Evolutionary conservation across 2,888 invertebrate species (phyloP).

Genomic region (Vanessa cardui): DNA sequence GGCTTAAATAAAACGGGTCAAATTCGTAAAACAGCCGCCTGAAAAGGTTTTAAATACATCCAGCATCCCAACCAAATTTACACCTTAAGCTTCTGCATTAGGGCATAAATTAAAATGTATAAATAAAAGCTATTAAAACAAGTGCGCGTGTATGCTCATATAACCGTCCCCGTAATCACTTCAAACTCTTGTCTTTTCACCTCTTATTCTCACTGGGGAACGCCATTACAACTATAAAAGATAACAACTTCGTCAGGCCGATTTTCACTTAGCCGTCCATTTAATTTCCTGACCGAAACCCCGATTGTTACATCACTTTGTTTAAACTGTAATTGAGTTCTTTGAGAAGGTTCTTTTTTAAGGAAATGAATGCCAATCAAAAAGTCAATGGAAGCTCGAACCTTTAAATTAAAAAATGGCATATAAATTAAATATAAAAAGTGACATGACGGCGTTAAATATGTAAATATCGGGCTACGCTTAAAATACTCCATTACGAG

Average conservation of each 20-base stretch:
- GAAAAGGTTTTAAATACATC: constrained; percentile 68
- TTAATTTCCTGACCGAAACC: constrained; percentile 79
- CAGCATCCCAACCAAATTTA: constrained; percentile 52
- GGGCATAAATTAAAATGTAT: constrained; percentile 59
- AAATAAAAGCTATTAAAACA: constrained; percentile 56
- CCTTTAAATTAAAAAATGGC: constrained; percentile 54
- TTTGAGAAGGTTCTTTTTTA: constrained; percentile 70
- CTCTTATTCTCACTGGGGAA: constrained; percentile 58
- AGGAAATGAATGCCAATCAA: constrained; percentile 71
- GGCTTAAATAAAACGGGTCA: constrained; percentile 80
- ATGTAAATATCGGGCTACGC: constrained; percentile 18
- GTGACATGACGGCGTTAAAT: not conserved
- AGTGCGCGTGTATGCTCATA: constrained; percentile 59
- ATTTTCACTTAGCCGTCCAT: constrained; percentile 70
- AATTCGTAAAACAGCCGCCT: constrained; percentile 74
- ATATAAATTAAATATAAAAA: constrained; percentile 18
- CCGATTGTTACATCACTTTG: constrained; percentile 74
- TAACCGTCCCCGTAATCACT: constrained; percentile 68
- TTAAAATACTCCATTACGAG: constrained; percentile 2
- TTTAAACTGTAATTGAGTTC: constrained; percentile 79
- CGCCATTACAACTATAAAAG: constrained; percentile 72
- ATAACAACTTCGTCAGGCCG: constrained; percentile 67
- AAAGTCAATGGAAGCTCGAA: constrained; percentile 51
- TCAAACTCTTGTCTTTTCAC: constrained; percentile 64
- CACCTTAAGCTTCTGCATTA: constrained; percentile 58